Conservation (phyloP, 2,888 invertebrate species). For the Oithona nana region DNA sequence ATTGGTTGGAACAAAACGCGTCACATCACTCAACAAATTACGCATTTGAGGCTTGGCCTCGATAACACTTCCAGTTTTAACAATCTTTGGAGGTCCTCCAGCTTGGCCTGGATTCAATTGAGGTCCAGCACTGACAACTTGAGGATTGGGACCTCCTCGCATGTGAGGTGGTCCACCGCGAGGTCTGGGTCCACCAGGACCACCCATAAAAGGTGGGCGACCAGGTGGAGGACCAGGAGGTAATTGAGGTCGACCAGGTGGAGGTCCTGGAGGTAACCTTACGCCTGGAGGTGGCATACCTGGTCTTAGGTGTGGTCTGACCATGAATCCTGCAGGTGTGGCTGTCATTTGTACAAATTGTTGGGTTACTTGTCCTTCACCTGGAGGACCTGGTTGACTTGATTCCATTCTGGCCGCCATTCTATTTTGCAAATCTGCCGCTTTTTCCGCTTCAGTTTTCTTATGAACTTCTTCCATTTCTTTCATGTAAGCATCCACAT, state of each 20-base stretch:
- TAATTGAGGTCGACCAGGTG: constrained; percentile 31
- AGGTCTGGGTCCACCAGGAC: constrained; percentile 27
- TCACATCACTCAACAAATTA: constrained; percentile 80
- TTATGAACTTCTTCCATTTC: constrained; percentile 59
- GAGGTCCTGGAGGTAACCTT: constrained; percentile 38
- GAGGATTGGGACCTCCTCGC: constrained; percentile 31
- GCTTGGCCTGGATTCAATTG: constrained; percentile 44
- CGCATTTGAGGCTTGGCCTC: constrained; percentile 93
- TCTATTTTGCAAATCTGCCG: not conserved
- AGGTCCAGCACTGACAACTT: constrained; percentile 60
- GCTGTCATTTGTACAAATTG: not conserved
- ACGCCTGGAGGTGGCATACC: constrained; percentile 27
- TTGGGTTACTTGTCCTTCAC: not conserved
- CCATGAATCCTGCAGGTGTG: constrained; percentile 12
- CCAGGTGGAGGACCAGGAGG: constrained; percentile 27
- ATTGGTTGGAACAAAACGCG: constrained; percentile 81
- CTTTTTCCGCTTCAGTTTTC: constrained; percentile 32
- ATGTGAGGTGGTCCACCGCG: constrained; percentile 17
- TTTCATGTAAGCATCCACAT: constrained; percentile 77
- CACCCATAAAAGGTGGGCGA: constrained; percentile 20
- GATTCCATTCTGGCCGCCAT: not conserved
- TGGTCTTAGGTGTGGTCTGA: constrained; percentile 29
- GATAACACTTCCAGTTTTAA: constrained; percentile 32
- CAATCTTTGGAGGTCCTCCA: constrained; percentile 20
- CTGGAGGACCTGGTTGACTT: constrained; percentile 13